Evolutionary conservation across 1,140 invertebrate genomes (phyloP).

Genomic region (Zaprionus capensis): DNA sequence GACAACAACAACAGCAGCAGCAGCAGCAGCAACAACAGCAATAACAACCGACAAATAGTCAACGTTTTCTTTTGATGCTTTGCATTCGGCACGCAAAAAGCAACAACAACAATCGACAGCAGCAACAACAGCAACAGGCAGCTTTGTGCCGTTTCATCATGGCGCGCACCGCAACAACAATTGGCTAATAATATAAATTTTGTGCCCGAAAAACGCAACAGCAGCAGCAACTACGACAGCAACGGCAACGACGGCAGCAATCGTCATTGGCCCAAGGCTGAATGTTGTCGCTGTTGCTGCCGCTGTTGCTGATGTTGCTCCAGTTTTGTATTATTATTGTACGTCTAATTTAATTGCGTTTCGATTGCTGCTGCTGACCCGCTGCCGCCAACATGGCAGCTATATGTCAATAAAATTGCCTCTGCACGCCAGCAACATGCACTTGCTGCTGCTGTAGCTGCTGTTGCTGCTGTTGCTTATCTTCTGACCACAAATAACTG

Average conservation of each 20-base stretch:
- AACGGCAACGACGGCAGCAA: conserved; percentile 37
- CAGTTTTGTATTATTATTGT: conserved; percentile 55
- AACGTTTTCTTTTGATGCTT: conserved; percentile 73
- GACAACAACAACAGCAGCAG: conserved; percentile 36
- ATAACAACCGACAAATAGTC: conserved; percentile 67
- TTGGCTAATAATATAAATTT: conserved; percentile 81
- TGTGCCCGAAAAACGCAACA: conserved; percentile 58
- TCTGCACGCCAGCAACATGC: conserved; percentile 46
- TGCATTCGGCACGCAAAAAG: conserved; percentile 77
- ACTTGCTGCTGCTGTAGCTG: conserved; percentile 46
- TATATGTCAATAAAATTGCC: conserved; percentile 62
- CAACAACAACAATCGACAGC: conserved; percentile 42
- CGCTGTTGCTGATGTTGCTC: conserved; percentile 32
- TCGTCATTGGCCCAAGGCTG: conserved; percentile 57
- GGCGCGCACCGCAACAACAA: conserved; percentile 66
- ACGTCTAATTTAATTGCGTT: conserved; percentile 74
- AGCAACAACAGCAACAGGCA: conserved; percentile 25
- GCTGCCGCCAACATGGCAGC: conserved; percentile 49
- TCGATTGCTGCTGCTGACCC: conserved; percentile 69
- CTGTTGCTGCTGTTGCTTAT: conserved; percentile 50
- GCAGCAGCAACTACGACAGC: conserved; percentile 27
- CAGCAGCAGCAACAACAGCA: conserved; percentile 28
- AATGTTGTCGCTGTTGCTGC: conserved; percentile 12
- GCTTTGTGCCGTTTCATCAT: conserved; percentile 67
- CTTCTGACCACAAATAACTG: conserved; percentile 73